These are phyloP conservation scores for Piezodorus guildinii DNA, from an alignment of 1,140 invertebrate species.

Conservation along the genomic window DNA sequence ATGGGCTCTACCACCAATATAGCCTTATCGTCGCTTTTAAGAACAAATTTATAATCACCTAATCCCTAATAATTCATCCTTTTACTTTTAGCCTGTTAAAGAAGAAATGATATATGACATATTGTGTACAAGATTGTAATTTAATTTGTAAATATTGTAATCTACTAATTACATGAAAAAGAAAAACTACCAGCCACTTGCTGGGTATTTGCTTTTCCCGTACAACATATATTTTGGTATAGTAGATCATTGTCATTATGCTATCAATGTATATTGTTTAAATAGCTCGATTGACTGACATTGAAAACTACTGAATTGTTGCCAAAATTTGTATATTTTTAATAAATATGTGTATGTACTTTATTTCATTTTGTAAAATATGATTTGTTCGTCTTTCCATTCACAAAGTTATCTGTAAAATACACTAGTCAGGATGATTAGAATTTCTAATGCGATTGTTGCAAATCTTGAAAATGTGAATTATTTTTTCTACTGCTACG, in stretches of 20 bases:
- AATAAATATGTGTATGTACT: constrained; percentile 6
- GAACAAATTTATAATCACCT: not conserved
- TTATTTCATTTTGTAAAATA: constrained; percentile 17
- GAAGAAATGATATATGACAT: not conserved
- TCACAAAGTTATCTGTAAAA: not conserved
- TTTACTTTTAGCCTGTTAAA: not conserved
- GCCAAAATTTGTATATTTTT: constrained; percentile 22
- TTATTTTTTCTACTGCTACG: no score
- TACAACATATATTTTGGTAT: not conserved
- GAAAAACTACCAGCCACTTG: not conserved
- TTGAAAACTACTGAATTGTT: constrained; percentile 20
- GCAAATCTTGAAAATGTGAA: no score
- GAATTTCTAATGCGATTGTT: no score
- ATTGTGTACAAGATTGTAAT: constrained; percentile 2
- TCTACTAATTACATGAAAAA: not conserved
- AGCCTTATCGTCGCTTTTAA: constrained; percentile 8
- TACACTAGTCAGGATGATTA: constrained; percentile 13
- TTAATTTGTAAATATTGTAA: constrained; percentile 15
- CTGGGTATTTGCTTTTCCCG: not conserved
- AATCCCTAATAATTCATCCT: not conserved
- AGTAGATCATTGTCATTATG: not conserved
- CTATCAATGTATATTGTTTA: constrained; percentile 13
- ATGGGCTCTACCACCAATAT: constrained; percentile 78
- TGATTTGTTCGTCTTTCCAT: constrained; percentile 11
- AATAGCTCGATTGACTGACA: constrained; percentile 9